phyloP scores from a whole-genome alignment of 2,888 invertebrate species.

The Teinopalpus imperialis region DNA sequence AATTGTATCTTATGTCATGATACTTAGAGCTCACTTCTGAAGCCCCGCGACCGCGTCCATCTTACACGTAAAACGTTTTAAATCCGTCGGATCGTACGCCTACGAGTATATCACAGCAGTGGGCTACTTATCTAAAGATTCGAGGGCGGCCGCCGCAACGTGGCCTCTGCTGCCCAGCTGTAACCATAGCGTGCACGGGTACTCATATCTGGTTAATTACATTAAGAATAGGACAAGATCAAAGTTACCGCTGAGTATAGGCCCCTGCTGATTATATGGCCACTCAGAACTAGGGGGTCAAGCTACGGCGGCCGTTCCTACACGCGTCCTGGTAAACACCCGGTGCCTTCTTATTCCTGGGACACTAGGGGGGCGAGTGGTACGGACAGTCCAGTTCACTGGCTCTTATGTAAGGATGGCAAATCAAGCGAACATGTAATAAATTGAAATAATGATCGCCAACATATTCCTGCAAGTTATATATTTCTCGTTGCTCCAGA shows the following conservation, averaged over 20 bases:
- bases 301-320: conserved; percentile 35
- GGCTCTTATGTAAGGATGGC: too few species aligned
- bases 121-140: conserved; percentile 65
- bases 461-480: too few species aligned
- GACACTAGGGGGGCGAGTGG: conserved; percentile 21
- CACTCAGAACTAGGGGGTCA: conserved; percentile 26
- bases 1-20: background rate
- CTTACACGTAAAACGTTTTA: conserved; percentile 35
- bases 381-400: too few species aligned
- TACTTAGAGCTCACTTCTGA: conserved; percentile 16
- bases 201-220: too few species aligned
- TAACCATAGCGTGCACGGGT: too few species aligned
- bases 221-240: too few species aligned
- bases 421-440: too few species aligned
- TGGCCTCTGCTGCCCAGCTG: conserved; percentile 26
- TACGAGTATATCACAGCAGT: conserved; percentile 72
- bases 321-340: conserved; percentile 70
- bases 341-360: conserved; percentile 44
- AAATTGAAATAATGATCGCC: too few species aligned
- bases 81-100: conserved; percentile 50
- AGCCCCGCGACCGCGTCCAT: conserved; percentile 29
- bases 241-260: too few species aligned
- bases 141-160: conserved; percentile 43
- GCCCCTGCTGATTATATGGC: conserved; percentile 20
- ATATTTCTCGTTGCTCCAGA: too few species aligned